Evolutionary conservation across 2,113 vertebrate genomes (phyloP), one percentile per base, ranked within the genome.

Genomic region (Pituophis catenifer): DNA sequence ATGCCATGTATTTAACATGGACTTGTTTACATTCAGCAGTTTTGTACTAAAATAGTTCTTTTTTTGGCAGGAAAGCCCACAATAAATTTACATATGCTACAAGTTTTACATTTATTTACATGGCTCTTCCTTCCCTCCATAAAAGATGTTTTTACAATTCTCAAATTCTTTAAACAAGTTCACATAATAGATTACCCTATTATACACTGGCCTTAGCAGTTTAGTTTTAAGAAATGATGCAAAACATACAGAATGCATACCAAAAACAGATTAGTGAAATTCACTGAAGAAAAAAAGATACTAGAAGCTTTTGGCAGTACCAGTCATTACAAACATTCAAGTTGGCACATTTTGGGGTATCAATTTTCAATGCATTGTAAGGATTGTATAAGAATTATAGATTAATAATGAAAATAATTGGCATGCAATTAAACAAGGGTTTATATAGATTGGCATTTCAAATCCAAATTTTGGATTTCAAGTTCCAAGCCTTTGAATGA

Each of bases 91-190:
- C 98, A 99, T 99, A 99, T 99, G 97, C 99, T 99, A 99, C 98
- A 99, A 95, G 95, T 98, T 98, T 98, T 99, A 99, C 98, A 99
- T 95, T 93, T 99, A 99, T 99, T 98, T 99, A 99, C 99, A 99
- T 98, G 98, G 98, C 98, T 99, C 98, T 97, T 97, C 96, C 96
- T 96, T 97, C 93, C 95, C 92, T 95, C 91, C 7, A 48, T 94
- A 93, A 52, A 92, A 88, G 85, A 93, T 92, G 92, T 58, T 62
- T 58, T 8, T 57, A 59, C 0, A 91, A 88, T 95, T 91, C 95
- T 55, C 85, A 93, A 85, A 24, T 65, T 2, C 59, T 90, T 94
- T 38, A 97, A 95, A 59, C 50, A 7, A 53, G 86, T 94, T 93
- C 62, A 29, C 33, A 65, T 89, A 95, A 91, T 48, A 94, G 81